phyloP scores from a whole-genome alignment of 1,140 invertebrate genomes.

The Dinothrombium tinctorium region DNA sequence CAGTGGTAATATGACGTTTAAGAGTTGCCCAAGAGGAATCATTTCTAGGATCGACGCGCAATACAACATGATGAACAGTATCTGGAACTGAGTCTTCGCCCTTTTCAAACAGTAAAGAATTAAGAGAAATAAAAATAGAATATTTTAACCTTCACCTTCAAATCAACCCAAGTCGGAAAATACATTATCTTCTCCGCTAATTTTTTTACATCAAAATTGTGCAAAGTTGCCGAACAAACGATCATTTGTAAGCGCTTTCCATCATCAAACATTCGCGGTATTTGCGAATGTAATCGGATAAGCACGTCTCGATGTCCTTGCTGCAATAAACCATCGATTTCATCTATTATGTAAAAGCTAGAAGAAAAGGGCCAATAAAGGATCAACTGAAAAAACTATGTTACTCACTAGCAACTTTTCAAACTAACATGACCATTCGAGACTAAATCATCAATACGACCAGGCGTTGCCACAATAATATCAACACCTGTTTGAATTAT shows the following conservation, averaged over 20 bases:
- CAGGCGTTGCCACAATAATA: constrained; percentile 87
- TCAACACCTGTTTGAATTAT: constrained; percentile 55
- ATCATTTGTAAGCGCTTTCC: constrained; percentile 78
- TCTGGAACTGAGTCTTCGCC: constrained; percentile 96
- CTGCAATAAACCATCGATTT: constrained; percentile 85
- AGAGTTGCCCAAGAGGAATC: constrained; percentile 52
- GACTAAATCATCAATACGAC: constrained; percentile 80
- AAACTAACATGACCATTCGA: constrained; percentile 50
- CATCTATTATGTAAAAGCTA: constrained; percentile 91
- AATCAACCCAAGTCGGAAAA: constrained; percentile 96
- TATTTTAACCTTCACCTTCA: constrained; percentile 33
- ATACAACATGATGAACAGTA: constrained; percentile 88
- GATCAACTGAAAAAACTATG: not conserved
- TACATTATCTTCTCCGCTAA: constrained; percentile 93
- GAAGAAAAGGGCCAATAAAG: constrained; percentile 18
- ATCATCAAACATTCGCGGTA: constrained; percentile 71
- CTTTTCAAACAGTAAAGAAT: constrained; percentile 7
- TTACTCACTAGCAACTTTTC: constrained; percentile 30
- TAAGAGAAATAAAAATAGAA: not conserved
- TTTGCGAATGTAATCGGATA: constrained; percentile 59
- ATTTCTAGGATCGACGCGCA: constrained; percentile 63
- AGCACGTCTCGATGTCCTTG: constrained; percentile 63
- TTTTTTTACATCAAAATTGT: constrained; percentile 94
- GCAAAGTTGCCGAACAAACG: constrained; percentile 92
- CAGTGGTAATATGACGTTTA: constrained; percentile 30